Conservation (phyloP, 2,888 invertebrate genomes). For the Oscheius onirici region DNA sequence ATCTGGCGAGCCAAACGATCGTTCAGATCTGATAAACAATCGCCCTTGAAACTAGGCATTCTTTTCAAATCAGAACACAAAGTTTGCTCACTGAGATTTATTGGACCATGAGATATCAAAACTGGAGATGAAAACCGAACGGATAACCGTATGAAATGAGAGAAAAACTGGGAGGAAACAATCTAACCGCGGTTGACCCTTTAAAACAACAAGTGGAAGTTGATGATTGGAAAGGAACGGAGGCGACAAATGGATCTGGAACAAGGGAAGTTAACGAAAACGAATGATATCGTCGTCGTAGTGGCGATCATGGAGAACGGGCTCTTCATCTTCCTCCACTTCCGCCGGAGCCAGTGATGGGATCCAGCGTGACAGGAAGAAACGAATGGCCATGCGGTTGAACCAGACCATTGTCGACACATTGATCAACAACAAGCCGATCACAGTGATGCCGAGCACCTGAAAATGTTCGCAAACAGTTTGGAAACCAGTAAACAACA, state of each 20-base stretch:
- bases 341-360: not conserved
- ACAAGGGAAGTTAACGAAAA: not conserved
- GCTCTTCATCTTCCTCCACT: slow-evolving; percentile 9
- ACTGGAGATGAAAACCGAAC: not conserved
- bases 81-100: too few species aligned
- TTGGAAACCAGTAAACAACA: too few species aligned
- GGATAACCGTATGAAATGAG: not conserved
- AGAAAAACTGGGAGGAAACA: slow-evolving; percentile 1
- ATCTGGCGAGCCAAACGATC: too few species aligned
- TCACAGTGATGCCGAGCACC: slow-evolving; percentile 12
- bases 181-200: not conserved
- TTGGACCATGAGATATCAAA: not conserved
- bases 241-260: not conserved
- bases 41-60: too few species aligned
- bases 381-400: slow-evolving; percentile 22
- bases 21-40: too few species aligned
- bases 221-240: not conserved
- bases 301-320: not conserved
- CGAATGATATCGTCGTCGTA: slow-evolving; percentile 15
- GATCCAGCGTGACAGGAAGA: not conserved
- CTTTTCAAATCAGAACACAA: too few species aligned
- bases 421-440: slow-evolving; percentile 23
- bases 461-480: slow-evolving; percentile 2
- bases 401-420: slow-evolving; percentile 16
- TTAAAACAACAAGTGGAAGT: slow-evolving; percentile 5